Evolutionary conservation across 2,113 vertebrate genomes (phyloP).

Genomic region (Ictalurus punctatus): DNA sequence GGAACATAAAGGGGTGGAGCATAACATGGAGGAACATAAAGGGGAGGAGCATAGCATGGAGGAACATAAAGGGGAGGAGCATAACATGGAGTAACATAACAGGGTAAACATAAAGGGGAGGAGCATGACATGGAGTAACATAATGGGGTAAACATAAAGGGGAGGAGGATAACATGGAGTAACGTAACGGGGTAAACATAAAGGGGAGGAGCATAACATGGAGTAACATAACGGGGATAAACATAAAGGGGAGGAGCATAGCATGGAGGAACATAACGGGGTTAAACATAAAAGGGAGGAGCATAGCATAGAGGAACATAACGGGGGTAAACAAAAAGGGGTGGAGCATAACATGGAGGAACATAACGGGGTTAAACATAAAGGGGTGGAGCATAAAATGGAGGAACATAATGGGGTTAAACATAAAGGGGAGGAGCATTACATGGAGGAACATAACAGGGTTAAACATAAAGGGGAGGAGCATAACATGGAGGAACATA

Average conservation of each 20-base stretch:
- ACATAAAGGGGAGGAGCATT: neutral
- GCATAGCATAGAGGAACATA: neutral
- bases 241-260: neutral
- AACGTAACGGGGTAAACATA: neutral
- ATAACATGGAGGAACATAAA: neutral
- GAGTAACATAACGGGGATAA: neutral
- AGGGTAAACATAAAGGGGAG: neutral
- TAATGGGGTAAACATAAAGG: neutral
- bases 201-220: too few relatives aligned
- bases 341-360: too few relatives aligned
- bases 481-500: too few relatives aligned
- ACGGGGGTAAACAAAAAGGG: neutral
- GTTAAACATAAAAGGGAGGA: neutral
- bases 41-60: too few relatives aligned
- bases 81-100: neutral
- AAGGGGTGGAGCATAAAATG: too few relatives aligned
- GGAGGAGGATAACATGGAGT: neutral
- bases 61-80: neutral
- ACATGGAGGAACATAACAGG: neutral
- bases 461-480: neutral
- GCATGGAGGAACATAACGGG: too few relatives aligned
- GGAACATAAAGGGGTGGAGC: neutral
- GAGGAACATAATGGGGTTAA: neutral
- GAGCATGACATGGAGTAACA: neutral
- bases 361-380: too few relatives aligned